Conservation (phyloP, 2,888 invertebrate species). For the Sinelater perroti region DNA sequence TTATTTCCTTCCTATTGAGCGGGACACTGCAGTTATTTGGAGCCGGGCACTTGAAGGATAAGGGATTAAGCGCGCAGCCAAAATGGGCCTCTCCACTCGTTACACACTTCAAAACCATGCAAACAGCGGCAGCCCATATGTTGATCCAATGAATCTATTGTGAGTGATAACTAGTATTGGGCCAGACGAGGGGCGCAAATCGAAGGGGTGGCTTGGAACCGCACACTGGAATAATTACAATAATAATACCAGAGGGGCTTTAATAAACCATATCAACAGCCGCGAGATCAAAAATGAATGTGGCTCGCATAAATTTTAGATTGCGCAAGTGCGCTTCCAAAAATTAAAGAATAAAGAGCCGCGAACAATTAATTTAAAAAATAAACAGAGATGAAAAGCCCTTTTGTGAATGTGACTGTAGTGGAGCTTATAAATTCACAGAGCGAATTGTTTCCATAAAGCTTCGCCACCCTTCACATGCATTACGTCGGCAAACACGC, state of each 20-base stretch:
- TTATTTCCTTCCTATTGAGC: too few species aligned
- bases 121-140: conserved; percentile 29
- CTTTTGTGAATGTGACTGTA: background rate
- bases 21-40: too few species aligned
- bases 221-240: conserved; percentile 14
- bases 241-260: conserved; percentile 18
- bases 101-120: conserved; percentile 27
- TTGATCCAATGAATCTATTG: conserved; percentile 33
- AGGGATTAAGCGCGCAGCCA: too few species aligned
- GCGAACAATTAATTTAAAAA: too few species aligned
- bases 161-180: conserved; percentile 30
- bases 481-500: conserved; percentile 13
- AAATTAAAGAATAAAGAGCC: too few species aligned
- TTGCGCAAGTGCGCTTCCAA: too few species aligned
- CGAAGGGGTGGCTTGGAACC: conserved; percentile 33
- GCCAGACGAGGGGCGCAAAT: conserved; percentile 31
- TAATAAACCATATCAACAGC: too few species aligned
- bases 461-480: conserved; percentile 21
- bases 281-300: too few species aligned
- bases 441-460: conserved; percentile 1
- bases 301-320: too few species aligned
- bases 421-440: conserved; percentile 11
- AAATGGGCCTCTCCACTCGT: conserved; percentile 16
- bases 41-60: too few species aligned
- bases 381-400: too few species aligned